Percentiles rank a stretch among this genome's conserved stretches.
phyloP scores from a whole-genome alignment of 2,113 vertebrate species.

The Zosterops japonicus region DNA sequence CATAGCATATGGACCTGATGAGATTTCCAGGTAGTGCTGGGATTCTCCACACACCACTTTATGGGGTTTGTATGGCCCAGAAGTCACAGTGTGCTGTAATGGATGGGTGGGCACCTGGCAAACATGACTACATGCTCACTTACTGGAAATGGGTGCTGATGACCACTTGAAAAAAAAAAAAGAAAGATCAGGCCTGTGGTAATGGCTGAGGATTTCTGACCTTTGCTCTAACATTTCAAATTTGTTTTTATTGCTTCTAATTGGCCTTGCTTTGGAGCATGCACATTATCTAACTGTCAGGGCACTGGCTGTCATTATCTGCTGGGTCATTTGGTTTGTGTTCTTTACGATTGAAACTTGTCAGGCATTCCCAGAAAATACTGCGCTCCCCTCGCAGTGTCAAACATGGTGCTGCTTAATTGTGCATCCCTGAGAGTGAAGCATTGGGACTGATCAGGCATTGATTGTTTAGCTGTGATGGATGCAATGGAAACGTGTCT shows the following conservation, averaged over 20 bases:
- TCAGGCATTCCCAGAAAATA: conserved; percentile 28
- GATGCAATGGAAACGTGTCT: not conserved
- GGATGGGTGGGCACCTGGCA: not conserved
- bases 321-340: conserved; percentile 37
- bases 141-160: not conserved
- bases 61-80: not conserved
- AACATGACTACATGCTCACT: not conserved
- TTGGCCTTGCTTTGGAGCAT: conserved; percentile 49
- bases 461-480: conserved; percentile 6
- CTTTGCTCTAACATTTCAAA: conserved; percentile 48
- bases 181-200: not conserved
- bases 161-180: not conserved
- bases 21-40: not conserved
- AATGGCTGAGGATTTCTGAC: conserved; percentile 41
- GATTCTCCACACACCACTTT: not conserved
- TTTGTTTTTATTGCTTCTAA: conserved; percentile 61
- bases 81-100: not conserved
- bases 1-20: not conserved
- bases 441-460: not conserved
- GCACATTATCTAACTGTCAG: conserved; percentile 15
- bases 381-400: not conserved
- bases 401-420: conserved; percentile 1
- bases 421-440: conserved; percentile 26
- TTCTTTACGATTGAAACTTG: conserved; percentile 15
- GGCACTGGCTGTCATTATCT: conserved; percentile 36